A percentile compares a stretch with the other conserved stretches of the same genome.
These are phyloP conservation scores for Cerceris rybyensis DNA, from an alignment of 2,888 invertebrate species.

Conservation along the genomic window DNA sequence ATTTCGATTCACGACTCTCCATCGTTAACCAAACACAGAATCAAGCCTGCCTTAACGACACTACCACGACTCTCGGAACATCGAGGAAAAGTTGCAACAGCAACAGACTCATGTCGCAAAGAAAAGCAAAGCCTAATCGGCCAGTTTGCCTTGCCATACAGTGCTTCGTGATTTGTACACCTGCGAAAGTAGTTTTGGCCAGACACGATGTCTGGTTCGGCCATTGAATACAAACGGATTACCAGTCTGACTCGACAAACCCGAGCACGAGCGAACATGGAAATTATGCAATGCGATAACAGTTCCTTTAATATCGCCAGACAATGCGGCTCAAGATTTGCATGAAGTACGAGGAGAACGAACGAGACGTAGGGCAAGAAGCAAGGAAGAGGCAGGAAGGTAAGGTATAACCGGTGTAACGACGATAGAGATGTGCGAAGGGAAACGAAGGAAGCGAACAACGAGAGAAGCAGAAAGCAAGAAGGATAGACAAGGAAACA, in stretches of 20 bases:
- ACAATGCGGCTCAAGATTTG: conserved; percentile 69
- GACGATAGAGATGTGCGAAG: not conserved
- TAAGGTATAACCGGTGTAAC: not conserved
- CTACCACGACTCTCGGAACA: no score
- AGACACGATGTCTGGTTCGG: conserved; percentile 49
- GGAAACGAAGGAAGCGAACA: conserved; percentile 5
- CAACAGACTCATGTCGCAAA: conserved; percentile 1
- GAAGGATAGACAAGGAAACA: conserved; percentile 29
- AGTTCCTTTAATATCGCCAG: conserved; percentile 66
- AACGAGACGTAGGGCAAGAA: conserved; percentile 7
- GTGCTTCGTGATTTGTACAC: conserved; percentile 21
- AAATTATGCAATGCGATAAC: conserved; percentile 70
- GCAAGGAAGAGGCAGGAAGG: not conserved
- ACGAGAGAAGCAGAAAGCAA: conserved; percentile 2
- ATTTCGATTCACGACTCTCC: not conserved
- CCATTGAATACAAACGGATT: conserved; percentile 60
- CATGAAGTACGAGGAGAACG: conserved; percentile 52
- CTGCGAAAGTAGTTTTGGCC: conserved; percentile 32
- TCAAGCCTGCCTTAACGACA: no score
- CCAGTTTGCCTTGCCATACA: not conserved
- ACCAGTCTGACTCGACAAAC: conserved; percentile 48
- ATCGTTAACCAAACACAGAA: no score
- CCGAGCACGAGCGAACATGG: conserved; percentile 59
- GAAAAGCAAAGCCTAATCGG: not conserved
- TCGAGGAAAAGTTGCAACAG: not conserved